Evolutionary conservation across 2,113 vertebrate genomes (phyloP).

Genomic region (Ailuropoda melanoleuca): DNA sequence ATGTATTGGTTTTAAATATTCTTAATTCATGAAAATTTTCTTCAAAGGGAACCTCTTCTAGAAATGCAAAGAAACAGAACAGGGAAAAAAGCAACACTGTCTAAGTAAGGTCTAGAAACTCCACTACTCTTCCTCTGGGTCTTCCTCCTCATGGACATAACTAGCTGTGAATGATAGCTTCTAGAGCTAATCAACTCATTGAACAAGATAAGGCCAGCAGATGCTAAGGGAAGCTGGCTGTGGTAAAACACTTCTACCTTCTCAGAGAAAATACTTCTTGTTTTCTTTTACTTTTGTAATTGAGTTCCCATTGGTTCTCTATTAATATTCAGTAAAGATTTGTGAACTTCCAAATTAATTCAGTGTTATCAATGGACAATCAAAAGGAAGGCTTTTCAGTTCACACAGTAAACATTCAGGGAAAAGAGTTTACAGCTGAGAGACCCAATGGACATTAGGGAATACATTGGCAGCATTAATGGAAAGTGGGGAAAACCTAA

Average conservation of each 20-base stretch:
- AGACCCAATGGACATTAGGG: accelerated
- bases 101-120: neutral
- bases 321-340: neutral
- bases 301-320: neutral
- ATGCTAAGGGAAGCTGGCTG: neutral
- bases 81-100: neutral
- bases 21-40: neutral
- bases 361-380: neutral
- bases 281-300: constrained; percentile 6
- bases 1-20: neutral
- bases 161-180: neutral
- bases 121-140: neutral
- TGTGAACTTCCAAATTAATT: neutral
- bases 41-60: neutral
- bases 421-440: neutral
- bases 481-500: neutral
- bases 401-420: neutral
- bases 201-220: neutral
- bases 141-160: neutral
- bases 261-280: neutral
- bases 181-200: neutral
- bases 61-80: neutral
- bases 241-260: neutral
- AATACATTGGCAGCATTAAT: neutral
- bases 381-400: neutral